Evolutionary conservation across 1,140 invertebrate genomes (phyloP), one percentile per base, ranked within the genome.

Genomic region (Heliothis virescens): DNA sequence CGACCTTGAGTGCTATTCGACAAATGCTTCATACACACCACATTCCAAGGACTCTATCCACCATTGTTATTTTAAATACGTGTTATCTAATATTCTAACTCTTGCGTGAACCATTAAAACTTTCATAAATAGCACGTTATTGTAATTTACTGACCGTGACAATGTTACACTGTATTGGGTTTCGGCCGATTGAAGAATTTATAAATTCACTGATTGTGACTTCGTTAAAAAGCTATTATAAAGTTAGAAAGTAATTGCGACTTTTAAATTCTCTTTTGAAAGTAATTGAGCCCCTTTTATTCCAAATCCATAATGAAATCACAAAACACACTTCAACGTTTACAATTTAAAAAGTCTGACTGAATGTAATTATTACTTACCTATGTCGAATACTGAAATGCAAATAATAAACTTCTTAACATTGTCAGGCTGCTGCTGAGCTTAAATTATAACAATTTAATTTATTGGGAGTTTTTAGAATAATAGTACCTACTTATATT

Each of bases 11-110:
- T 26, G 26, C 34, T 13, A 74, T 74, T 74, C 71, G 55, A 74
- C 18, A 53, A 50, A 29, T 11, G 55, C 55, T 59, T 59, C 29
- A 41, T n/a, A 59, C 34, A 59, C 53, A 60, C 50, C 71, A 59
- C 55, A 47, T 48, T 21, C 59, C 53, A 59, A 74, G 55, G 71
- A 74, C 71, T 52, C 41, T 74, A 60, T 47, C 71, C 71, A 60
- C 15, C 11, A 74, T 59, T 74, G 62, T 59, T 74, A 74, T 74
- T 74, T 47, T 59, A 21, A 69, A 52, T 52, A 63, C 29, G 16
- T 52, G 47, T 26, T 69, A 16, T 21, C 50, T 69, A 50, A 7
- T 69, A 52, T 69, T 48, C n/a, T 10, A 34, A 29, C 21, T 63
- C 60, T 63, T 63, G 11, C 57, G 13, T 26, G 21, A 59, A 59